Percentiles rank a stretch among this genome's conserved stretches.
Evolutionary conservation across 2,113 vertebrate species (phyloP).

Genomic region (Macaca mulatta): DNA sequence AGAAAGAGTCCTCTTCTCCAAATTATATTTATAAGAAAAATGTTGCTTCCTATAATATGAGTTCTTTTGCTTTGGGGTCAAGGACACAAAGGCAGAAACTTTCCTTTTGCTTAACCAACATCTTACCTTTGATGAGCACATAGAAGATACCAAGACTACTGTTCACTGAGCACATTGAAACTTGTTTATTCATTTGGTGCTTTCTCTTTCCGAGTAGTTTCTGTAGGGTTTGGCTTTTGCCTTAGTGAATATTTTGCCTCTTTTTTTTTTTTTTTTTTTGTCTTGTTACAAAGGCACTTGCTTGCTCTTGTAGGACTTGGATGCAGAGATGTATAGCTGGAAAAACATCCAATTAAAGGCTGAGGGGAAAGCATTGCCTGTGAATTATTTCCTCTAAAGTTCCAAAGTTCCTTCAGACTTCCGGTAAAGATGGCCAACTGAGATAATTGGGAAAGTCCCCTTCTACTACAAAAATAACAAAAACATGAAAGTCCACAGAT

Average conservation of each 20-base stretch:
- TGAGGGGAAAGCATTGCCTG: not conserved
- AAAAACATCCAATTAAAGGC: not conserved
- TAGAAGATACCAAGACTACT: too few relatives aligned
- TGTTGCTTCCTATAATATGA: not conserved
- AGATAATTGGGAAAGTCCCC: not conserved
- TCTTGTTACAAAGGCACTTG: not conserved
- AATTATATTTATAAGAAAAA: slow-evolving; percentile 25
- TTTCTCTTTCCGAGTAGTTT: not conserved
- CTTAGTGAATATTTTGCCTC: not conserved
- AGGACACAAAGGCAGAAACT: not conserved
- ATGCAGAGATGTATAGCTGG: not conserved
- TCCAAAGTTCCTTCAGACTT: not conserved
- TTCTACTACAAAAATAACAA: not conserved
- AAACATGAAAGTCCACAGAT: not conserved
- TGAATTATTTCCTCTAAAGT: not conserved
- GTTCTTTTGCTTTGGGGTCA: not conserved
- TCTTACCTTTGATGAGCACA: not conserved
- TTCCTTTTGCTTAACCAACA: not conserved
- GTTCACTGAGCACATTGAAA: not conserved
- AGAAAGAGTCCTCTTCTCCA: not conserved
- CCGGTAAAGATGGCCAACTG: not conserved
- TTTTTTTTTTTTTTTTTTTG: not conserved
- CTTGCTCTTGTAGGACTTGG: not conserved
- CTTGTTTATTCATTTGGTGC: not conserved
- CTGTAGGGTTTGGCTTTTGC: not conserved